phyloP scores from a whole-genome alignment of 2,888 invertebrate species.

The Sesamia inferens region DNA sequence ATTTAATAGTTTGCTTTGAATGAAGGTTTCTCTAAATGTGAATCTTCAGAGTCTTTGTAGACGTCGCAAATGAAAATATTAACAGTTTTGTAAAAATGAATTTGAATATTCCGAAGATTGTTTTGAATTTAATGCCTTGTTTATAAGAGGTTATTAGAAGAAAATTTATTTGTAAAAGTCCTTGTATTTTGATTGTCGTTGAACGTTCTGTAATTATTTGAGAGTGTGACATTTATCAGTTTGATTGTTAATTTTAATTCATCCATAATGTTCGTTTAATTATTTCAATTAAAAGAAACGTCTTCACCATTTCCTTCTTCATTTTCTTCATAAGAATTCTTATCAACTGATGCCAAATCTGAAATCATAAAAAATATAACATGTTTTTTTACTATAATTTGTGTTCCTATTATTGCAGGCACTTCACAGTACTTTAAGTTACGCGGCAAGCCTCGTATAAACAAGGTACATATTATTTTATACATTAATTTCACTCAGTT shows the following conservation, averaged over 20 bases:
- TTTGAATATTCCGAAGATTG: not conserved
- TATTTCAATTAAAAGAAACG: not conserved
- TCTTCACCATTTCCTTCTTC: not conserved
- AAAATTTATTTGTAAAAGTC: not conserved
- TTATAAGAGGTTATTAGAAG: conserved; percentile 41
- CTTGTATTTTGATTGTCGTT: not conserved
- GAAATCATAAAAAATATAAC: not conserved
- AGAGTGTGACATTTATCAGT: not conserved
- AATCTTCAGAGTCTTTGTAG: conserved; percentile 44
- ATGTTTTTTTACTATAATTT: conserved; percentile 37
- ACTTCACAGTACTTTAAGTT: conserved; percentile 61
- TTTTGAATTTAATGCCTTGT: conserved; percentile 45
- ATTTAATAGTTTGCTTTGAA: conserved; percentile 60
- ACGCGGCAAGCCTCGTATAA: conserved; percentile 57
- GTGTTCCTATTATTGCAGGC: conserved; percentile 59
- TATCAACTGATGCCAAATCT: conserved; percentile 5
- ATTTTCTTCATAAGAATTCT: not conserved
- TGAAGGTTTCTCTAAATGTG: conserved; percentile 54
- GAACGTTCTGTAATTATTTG: not conserved
- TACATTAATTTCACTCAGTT: conserved; percentile 36
- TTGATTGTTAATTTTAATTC: not conserved
- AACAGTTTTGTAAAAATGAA: conserved; percentile 20
- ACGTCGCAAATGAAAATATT: conserved; percentile 24
- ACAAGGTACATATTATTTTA: conserved; percentile 53
- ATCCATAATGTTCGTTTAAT: too few relatives aligned